phyloP scores from a whole-genome alignment of 2,888 invertebrate genomes.

The Stenolophus ochropezus region DNA sequence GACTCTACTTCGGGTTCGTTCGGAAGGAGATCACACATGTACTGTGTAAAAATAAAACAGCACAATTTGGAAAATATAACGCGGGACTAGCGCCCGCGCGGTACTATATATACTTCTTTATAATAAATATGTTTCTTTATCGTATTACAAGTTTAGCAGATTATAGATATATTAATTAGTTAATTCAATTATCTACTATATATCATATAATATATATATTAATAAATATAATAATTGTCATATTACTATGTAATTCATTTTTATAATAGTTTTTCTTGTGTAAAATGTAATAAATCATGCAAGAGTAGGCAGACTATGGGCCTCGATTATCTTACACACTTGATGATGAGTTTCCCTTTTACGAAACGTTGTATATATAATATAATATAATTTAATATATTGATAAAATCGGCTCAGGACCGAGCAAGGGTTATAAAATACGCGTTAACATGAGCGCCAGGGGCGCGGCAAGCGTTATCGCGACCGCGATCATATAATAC shows the following conservation, averaged over 20 bases:
- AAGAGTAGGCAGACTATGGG: slow-evolving; percentile 70
- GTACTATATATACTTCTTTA: slow-evolving; percentile 56
- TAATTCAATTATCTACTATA: slow-evolving; percentile 71
- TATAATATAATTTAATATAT: slow-evolving; percentile 54
- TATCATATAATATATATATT: slow-evolving; percentile 67
- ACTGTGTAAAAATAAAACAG: slow-evolving; percentile 58
- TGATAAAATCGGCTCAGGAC: slow-evolving; percentile 58
- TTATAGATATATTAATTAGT: slow-evolving; percentile 71
- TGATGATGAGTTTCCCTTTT: slow-evolving; percentile 54
- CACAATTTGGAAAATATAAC: slow-evolving; percentile 59
- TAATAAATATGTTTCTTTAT: slow-evolving; percentile 71
- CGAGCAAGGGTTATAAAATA: slow-evolving; percentile 60
- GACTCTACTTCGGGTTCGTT: slow-evolving; percentile 9
- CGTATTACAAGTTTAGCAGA: slow-evolving; percentile 72
- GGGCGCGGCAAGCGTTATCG: slow-evolving; percentile 46
- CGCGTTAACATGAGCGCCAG: slow-evolving; percentile 46
- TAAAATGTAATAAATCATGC: slow-evolving; percentile 73
- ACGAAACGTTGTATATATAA: slow-evolving; percentile 58
- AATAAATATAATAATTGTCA: slow-evolving; percentile 68
- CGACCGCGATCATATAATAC: slow-evolving; percentile 47
- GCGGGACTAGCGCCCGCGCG: slow-evolving; percentile 43
- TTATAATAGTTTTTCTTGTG: slow-evolving; percentile 70
- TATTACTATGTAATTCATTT: slow-evolving; percentile 68
- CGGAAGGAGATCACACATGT: slow-evolving; percentile 67
- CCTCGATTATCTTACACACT: slow-evolving; percentile 68